phyloP scores from a whole-genome alignment of 1,140 invertebrate species.

The Onthophagus taurus region DNA sequence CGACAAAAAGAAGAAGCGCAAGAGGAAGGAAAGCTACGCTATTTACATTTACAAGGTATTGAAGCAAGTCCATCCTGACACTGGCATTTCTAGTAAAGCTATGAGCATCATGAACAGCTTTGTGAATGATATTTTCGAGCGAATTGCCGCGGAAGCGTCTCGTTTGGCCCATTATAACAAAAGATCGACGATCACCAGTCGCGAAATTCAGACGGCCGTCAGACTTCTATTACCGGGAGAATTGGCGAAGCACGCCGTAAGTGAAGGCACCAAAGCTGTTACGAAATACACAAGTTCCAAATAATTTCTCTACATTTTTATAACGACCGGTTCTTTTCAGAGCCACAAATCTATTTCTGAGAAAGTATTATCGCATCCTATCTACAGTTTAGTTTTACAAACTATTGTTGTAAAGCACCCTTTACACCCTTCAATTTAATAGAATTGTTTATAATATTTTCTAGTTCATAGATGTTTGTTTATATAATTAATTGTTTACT shows the following conservation, averaged over 20 bases:
- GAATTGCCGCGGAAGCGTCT: slow-evolving; percentile 59
- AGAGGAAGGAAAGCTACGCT: slow-evolving; percentile 57
- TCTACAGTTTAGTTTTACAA: too few relatives aligned
- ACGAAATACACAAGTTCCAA: slow-evolving; percentile 48
- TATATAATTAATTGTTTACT: too few relatives aligned
- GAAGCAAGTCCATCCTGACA: slow-evolving; percentile 60
- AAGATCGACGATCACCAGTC: slow-evolving; percentile 46
- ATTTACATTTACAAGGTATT: slow-evolving; percentile 63
- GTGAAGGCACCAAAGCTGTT: slow-evolving; percentile 51
- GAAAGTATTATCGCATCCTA: too few relatives aligned
- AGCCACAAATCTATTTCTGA: too few relatives aligned
- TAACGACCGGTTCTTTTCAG: slow-evolving; percentile 21
- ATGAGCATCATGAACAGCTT: slow-evolving; percentile 49
- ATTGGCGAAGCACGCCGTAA: slow-evolving; percentile 48
- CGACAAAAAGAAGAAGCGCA: slow-evolving; percentile 46
- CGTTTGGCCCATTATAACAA: slow-evolving; percentile 64
- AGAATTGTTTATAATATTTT: too few relatives aligned
- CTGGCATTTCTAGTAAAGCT: slow-evolving; percentile 53
- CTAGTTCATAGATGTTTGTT: too few relatives aligned
- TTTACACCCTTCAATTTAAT: too few relatives aligned
- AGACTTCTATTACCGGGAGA: slow-evolving; percentile 48
- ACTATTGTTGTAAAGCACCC: too few relatives aligned
- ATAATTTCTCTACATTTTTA: slow-evolving; percentile 22
- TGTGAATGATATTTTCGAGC: slow-evolving; percentile 55
- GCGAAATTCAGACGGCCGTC: slow-evolving; percentile 47